Percentiles rank a stretch among this genome's conserved stretches.
Conservation (phyloP, 2,888 invertebrate genomes). For the Monopis laevigella region DNA sequence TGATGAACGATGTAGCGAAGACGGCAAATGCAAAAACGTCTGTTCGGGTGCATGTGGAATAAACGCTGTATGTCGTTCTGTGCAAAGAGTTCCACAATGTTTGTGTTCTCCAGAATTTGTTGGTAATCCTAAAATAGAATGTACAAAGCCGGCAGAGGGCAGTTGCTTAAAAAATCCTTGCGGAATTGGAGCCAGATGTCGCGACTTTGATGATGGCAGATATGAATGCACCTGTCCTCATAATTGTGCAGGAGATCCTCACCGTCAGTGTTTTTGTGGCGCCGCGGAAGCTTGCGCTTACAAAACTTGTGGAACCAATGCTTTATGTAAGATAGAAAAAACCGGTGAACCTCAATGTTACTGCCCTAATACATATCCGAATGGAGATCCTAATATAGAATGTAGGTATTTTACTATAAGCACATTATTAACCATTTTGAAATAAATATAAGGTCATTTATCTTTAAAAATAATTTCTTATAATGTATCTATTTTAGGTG, state of each 20-base stretch:
- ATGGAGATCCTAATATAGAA: conserved; percentile 86
- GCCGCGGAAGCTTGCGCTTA: conserved; percentile 80
- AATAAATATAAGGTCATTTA: not conserved
- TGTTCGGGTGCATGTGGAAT: conserved; percentile 83
- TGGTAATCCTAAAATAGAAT: conserved; percentile 83
- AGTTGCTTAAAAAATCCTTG: conserved; percentile 85
- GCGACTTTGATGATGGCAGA: conserved; percentile 76
- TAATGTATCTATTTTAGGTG: conserved; percentile 43
- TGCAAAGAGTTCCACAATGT: conserved; percentile 81
- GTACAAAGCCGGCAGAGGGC: conserved; percentile 74
- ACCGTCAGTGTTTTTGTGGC: conserved; percentile 82
- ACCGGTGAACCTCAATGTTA: conserved; percentile 81
- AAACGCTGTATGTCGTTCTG: conserved; percentile 85
- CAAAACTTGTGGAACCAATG: conserved; percentile 83
- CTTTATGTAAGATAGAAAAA: conserved; percentile 77
- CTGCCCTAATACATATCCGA: conserved; percentile 83
- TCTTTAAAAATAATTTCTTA: conserved; percentile 8
- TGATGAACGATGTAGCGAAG: conserved; percentile 78
- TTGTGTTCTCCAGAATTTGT: conserved; percentile 82
- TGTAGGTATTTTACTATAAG: conserved; percentile 69
- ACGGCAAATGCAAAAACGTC: conserved; percentile 80
- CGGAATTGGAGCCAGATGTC: conserved; percentile 84
- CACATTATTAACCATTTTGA: not conserved
- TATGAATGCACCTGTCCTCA: conserved; percentile 84
- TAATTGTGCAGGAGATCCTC: conserved; percentile 84